These are phyloP conservation scores for Anadara kagoshimensis DNA, from an alignment of 1,140 invertebrate species.

Conservation along the genomic window DNA sequence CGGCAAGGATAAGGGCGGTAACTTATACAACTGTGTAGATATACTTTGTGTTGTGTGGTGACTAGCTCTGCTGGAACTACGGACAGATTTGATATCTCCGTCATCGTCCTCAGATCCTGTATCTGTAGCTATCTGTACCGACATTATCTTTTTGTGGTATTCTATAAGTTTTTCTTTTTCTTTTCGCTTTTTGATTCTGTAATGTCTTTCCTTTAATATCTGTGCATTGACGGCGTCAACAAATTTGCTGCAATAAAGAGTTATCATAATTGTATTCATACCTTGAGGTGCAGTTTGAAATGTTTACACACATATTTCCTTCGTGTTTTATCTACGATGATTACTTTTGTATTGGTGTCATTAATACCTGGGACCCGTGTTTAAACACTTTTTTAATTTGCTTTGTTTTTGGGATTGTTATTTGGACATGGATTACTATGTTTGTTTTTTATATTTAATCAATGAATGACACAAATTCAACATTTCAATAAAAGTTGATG, in stretches of 20 bases:
- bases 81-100: not conserved
- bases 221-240: slow-evolving; percentile 26
- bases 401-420: too few relatives aligned
- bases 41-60: not conserved
- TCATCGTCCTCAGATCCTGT: slow-evolving; percentile 28
- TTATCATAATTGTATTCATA: too few relatives aligned
- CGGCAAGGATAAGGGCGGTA: not conserved
- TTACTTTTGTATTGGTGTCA: too few relatives aligned
- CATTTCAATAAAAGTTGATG: too few relatives aligned
- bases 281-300: too few relatives aligned
- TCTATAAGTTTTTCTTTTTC: slow-evolving; percentile 20
- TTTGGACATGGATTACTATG: too few relatives aligned
- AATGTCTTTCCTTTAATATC: slow-evolving; percentile 24
- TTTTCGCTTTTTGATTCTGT: slow-evolving; percentile 25
- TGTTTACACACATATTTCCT: too few relatives aligned
- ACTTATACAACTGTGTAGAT: not conserved
- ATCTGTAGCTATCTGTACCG: slow-evolving; percentile 17
- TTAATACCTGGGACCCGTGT: too few relatives aligned
- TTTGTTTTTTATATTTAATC: too few relatives aligned
- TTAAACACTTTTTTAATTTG: too few relatives aligned
- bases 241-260: slow-evolving; percentile 21
- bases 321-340: too few relatives aligned
- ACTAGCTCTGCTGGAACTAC: not conserved
- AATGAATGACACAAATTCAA: too few relatives aligned
- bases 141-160: slow-evolving; percentile 22